phyloP scores from a whole-genome alignment of 64 coral and sea anemone species.

The Stichodactyla mertensii region DNA sequence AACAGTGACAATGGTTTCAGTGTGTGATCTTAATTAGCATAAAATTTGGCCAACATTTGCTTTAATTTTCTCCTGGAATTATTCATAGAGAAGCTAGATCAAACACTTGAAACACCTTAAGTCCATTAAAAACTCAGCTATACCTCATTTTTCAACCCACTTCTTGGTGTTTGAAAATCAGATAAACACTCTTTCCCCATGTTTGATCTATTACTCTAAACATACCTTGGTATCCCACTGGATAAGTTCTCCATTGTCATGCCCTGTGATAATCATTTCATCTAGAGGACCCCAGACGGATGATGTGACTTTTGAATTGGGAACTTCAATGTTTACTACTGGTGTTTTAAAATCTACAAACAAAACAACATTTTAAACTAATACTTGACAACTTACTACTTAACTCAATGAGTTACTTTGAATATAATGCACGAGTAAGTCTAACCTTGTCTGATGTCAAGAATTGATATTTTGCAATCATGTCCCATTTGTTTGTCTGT shows the following conservation, averaged over 20 bases:
- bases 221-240: constrained; percentile 93
- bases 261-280: constrained; percentile 87
- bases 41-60: no score
- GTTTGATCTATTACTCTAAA: background rate
- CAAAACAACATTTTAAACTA: background rate
- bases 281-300: constrained; percentile 95
- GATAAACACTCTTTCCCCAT: no score
- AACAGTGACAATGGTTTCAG: no score
- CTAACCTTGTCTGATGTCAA: constrained; percentile 90
- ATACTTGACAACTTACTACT: background rate
- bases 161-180: no score
- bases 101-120: no score
- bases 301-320: constrained; percentile 77
- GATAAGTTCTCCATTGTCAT: constrained; percentile 92
- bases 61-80: no score
- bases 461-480: constrained; percentile 67
- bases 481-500: constrained; percentile 99
- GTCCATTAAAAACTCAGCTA: no score
- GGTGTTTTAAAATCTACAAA: constrained; percentile 50
- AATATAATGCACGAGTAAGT: background rate
- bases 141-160: no score
- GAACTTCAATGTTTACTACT: constrained; percentile 60
- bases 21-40: no score
- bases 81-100: no score
- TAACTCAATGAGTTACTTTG: no score